These are phyloP conservation scores for Hypanus sabinus DNA, from an alignment of 2,113 vertebrate genomes.

Conservation along the genomic window DNA sequence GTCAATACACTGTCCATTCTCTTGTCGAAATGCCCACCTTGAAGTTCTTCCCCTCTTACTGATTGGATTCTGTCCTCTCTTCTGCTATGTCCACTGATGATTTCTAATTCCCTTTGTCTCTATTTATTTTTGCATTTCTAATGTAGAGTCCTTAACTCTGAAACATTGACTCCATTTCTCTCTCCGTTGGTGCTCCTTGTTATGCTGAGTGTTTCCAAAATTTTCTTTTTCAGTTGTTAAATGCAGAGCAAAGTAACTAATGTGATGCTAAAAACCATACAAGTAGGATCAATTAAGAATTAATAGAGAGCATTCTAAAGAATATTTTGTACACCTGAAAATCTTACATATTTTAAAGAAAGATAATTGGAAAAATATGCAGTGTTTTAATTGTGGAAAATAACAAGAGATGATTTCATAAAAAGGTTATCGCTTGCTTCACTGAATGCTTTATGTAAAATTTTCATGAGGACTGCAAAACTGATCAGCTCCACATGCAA, in stretches of 20 bases:
- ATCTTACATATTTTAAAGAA: background rate
- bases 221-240: background rate
- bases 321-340: background rate
- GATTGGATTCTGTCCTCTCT: no score
- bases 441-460: background rate
- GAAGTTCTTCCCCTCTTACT: no score
- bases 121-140: no score
- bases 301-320: background rate
- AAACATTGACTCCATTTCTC: no score
- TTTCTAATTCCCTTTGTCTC: no score
- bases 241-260: background rate
- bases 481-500: constrained; percentile 15
- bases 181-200: no score
- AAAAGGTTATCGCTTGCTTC: background rate
- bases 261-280: background rate
- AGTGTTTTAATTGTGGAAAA: background rate
- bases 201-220: no score
- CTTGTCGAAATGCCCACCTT: no score
- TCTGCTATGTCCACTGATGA: no score
- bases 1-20: no score
- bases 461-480: constrained; percentile 8
- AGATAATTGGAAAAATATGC: background rate
- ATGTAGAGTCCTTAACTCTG: no score
- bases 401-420: background rate
- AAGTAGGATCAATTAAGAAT: background rate